These are phyloP conservation scores for Mesorhabditis sp. DNA, from an alignment of 2,888 invertebrate species.

Conservation along the genomic window DNA sequence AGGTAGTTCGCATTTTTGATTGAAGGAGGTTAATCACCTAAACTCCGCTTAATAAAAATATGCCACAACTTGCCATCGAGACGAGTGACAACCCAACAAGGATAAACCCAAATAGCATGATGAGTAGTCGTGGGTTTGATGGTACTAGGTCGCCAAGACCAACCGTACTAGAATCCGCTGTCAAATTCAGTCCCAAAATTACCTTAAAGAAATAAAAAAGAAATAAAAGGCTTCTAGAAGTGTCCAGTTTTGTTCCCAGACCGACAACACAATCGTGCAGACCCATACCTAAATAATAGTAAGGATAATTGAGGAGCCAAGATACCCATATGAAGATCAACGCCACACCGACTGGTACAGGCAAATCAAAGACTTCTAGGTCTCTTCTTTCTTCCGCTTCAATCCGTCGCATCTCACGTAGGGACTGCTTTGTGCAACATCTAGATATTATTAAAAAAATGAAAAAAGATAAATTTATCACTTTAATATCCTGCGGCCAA, in stretches of 20 bases:
- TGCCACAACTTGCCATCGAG: slow-evolving; percentile 33
- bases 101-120: slow-evolving; percentile 84
- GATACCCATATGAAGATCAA: slow-evolving; percentile 79
- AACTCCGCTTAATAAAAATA: neutral
- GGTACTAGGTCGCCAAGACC: slow-evolving; percentile 49
- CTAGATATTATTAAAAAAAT: slow-evolving; percentile 7
- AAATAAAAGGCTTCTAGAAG: slow-evolving; percentile 91
- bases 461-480: slow-evolving; percentile 6
- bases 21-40: slow-evolving; percentile 1
- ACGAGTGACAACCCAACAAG: slow-evolving; percentile 71
- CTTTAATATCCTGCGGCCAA: slow-evolving; percentile 30
- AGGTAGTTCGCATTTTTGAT: slow-evolving; percentile 41
- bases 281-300: slow-evolving; percentile 70
- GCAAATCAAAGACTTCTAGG: slow-evolving; percentile 73
- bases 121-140: slow-evolving; percentile 77
- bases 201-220: slow-evolving; percentile 82
- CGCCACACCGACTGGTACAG: slow-evolving; percentile 80
- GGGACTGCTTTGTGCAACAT: slow-evolving; percentile 46
- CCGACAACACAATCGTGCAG: slow-evolving; percentile 63
- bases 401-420: slow-evolving; percentile 40
- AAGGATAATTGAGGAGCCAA: slow-evolving; percentile 63
- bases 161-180: slow-evolving; percentile 28
- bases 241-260: slow-evolving; percentile 72
- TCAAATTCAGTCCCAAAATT: neutral
- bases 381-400: slow-evolving; percentile 32